phyloP scores from a whole-genome alignment of 1,140 invertebrate species.

The Brachionus koreanus region DNA sequence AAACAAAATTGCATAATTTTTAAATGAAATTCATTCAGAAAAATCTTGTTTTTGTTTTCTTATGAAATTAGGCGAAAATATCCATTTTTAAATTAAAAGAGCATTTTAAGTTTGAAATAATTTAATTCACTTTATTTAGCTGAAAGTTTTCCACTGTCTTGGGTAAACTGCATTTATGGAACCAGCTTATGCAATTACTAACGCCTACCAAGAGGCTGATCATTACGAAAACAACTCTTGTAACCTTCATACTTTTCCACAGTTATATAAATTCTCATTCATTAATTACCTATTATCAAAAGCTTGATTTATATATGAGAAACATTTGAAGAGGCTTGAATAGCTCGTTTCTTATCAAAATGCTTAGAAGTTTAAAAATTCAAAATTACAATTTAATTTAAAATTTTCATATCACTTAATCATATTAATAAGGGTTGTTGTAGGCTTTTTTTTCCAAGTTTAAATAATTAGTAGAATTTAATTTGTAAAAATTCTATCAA shows the following conservation, averaged over 20 bases:
- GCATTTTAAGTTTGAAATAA: neutral
- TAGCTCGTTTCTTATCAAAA: neutral
- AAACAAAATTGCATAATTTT: neutral
- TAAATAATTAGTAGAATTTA: no score
- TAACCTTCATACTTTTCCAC: neutral
- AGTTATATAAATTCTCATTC: neutral
- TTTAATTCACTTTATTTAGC: neutral
- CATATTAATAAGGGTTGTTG: no score
- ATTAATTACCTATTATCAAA: neutral
- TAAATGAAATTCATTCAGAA: neutral
- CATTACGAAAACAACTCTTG: neutral
- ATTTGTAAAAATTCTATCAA: no score
- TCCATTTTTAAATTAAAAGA: neutral
- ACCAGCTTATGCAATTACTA: neutral
- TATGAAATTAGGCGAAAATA: neutral
- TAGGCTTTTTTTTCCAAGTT: no score
- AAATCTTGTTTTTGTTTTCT: constrained; percentile 4
- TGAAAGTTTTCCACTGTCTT: constrained; percentile 22
- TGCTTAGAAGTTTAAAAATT: neutral
- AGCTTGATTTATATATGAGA: neutral
- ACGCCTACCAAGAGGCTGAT: neutral
- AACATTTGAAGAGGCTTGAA: neutral
- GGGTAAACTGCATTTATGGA: neutral
- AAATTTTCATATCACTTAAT: no score
- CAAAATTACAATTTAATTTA: neutral